Percentiles rank a stretch among this genome's conserved stretches.
These are phyloP conservation scores for Protomyctophum bolini DNA, from an alignment of 2,113 vertebrate species.

Conservation along the genomic window DNA sequence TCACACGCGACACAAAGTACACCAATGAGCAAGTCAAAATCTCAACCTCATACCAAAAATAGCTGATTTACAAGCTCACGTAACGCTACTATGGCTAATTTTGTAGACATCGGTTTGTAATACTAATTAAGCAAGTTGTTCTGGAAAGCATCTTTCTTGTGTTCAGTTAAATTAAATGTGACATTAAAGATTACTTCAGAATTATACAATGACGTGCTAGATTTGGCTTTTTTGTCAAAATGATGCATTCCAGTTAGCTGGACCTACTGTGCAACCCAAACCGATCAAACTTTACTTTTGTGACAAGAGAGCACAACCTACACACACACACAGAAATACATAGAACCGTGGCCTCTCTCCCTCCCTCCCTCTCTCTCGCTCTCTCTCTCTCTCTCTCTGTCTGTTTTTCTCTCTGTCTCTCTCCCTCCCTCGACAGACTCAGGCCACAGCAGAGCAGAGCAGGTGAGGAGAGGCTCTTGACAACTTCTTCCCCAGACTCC, in stretches of 20 bases:
- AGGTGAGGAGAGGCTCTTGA: slow-evolving; percentile 75
- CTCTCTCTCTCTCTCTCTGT: slow-evolving; percentile 39
- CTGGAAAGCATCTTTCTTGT: neutral
- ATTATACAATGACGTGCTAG: slow-evolving; percentile 14
- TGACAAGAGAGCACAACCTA: slow-evolving; percentile 55
- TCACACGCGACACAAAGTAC: too few species aligned
- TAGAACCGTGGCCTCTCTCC: slow-evolving; percentile 47
- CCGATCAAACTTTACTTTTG: slow-evolving; percentile 51
- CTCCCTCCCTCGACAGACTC: slow-evolving; percentile 47
- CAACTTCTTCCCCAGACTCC: slow-evolving; percentile 74
- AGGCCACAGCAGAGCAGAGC: slow-evolving; percentile 70
- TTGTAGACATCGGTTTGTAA: too few species aligned
- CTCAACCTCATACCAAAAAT: too few species aligned
- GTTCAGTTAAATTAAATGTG: slow-evolving; percentile 35
- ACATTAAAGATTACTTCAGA: slow-evolving; percentile 33
- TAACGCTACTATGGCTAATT: too few species aligned
- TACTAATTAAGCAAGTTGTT: too few species aligned
- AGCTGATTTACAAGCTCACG: too few species aligned
- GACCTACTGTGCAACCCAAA: slow-evolving; percentile 27
- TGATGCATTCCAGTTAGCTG: slow-evolving; percentile 24
- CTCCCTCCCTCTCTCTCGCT: slow-evolving; percentile 34
- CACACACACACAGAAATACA: slow-evolving; percentile 34
- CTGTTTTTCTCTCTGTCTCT: neutral
- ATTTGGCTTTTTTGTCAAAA: neutral
- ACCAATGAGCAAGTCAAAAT: too few species aligned